Evolutionary conservation across 1,140 invertebrate genomes (phyloP), one percentile per base, ranked within the genome.

Genomic region (Bombus confusus): DNA sequence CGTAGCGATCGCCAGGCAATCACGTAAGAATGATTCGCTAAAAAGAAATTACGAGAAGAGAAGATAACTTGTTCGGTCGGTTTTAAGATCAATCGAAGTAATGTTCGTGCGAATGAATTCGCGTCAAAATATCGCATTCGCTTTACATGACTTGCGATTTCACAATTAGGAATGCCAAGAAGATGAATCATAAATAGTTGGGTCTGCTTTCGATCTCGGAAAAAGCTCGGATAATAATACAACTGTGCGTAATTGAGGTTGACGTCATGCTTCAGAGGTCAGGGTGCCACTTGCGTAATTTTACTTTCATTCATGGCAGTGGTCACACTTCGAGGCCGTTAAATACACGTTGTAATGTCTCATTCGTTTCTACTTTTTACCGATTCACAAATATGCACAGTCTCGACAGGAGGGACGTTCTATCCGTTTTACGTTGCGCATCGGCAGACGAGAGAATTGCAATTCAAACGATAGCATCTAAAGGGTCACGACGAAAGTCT

Each of bases 301-400:
- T 77, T 31, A 69, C 87, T 91, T 88, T 90, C 89, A 88, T 91
- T 90, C 87, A 88, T 68, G 37, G 41, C 59, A 47, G 28, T 52
- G 41, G 28, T 43, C 71, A 6, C 31, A n/a, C 25, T 52, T 52
- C 34, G 75, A 62, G 41, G 10, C 72, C 31, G 18, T 6, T 39
- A 52, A 69, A 41, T 22, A 3, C 22, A 1, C 9, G 25, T 37
- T 22, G 2, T 13, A 18, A 13, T 22, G 52, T 47, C 12, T 3
- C 71, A 39, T n/a, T 37, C 13, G 28, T 64, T 62, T 34, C 8
- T 1, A 47, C 41, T 62, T 62, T 80, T 34, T n/a, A 25, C 10
- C 25, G 6, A 28, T 34, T 68, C n/a, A 15, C 8, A 10, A 18
- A 31, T 9, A 68, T 9, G 18, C 31, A 31, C 15, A 1, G 8